Evolutionary conservation across 2,113 vertebrate genomes (phyloP), one percentile per base, ranked within the genome.

Genomic region (Puntigrus tetrazona): DNA sequence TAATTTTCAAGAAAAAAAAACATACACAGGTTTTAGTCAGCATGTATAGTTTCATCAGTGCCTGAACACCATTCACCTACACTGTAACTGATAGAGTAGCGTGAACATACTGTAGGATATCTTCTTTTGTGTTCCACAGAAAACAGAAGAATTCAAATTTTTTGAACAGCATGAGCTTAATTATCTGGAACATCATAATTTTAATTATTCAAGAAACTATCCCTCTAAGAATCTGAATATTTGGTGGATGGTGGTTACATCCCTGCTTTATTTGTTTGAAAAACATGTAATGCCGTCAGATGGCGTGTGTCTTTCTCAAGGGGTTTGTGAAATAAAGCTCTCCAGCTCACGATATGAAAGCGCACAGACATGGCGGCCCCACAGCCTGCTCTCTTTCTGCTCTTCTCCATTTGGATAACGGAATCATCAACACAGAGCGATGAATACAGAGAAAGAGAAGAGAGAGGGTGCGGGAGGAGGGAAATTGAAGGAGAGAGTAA

Each of bases 401-500:
- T 78, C 31, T 59, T 45, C 90, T 91, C 83, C 88, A 55, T 82
- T 82, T 82, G 65, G 22, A 69, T 70, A 76, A 75, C 36, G 34
- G 63, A 61, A 31, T n/a, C 45, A 65, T 61, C 52, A 77, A 75
- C 41, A 67, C 25, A 81, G 67, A 70, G 29, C 16, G 65, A 77
- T 36, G 73, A 55, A 52, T n/a, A 31, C 41, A 14, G 59, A 7
- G 16, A 52, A 52, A 25, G 70, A 73, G 38, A 73, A 27, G 38
- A 22, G 67, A 36, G 25, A 59, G 67, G 41, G 16, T 69, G n/a
- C 25, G 57, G 36, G 59, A 38, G 72, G 18, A 77, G 73, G 43
- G 59, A 50, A 73, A 55, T 11, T 36, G 14, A 36, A 59, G n/a
- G 22, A 67, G 57, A 74, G 55, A 65, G 29, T 47, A 43, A 69